Conservation (phyloP, 2,113 vertebrate genomes). For the Lophochroa leadbeateri region DNA sequence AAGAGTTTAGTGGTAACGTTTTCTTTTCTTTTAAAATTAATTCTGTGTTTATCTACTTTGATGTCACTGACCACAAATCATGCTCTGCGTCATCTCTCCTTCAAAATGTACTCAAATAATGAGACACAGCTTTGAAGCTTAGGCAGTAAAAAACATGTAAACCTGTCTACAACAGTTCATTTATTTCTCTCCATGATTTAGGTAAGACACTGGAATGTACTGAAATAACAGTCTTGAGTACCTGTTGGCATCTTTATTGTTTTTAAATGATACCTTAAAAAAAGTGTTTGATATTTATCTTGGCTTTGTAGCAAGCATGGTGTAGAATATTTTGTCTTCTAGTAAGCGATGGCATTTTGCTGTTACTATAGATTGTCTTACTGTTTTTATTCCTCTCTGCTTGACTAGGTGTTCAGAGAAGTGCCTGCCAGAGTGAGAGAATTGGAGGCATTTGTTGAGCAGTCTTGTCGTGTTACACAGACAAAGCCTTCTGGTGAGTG, state of each 20-base stretch:
- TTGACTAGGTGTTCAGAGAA: conserved; percentile 80
- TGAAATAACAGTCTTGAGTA: neutral
- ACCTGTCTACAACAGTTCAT: neutral
- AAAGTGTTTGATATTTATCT: neutral
- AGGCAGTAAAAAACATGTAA: neutral
- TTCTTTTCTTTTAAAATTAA: neutral
- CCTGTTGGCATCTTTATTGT: neutral
- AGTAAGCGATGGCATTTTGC: neutral
- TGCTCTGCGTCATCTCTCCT: neutral
- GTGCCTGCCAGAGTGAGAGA: conserved; percentile 81
- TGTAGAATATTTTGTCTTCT: neutral
- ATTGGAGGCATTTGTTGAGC: conserved; percentile 76
- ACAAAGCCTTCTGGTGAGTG: conserved; percentile 75
- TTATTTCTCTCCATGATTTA: neutral
- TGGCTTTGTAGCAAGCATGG: neutral
- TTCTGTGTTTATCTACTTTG: neutral
- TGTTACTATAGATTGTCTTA: neutral
- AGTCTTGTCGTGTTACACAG: conserved; percentile 64
- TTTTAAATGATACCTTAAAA: neutral
- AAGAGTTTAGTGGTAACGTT: neutral
- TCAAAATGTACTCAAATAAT: neutral
- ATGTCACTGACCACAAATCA: neutral
- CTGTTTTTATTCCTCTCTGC: neutral
- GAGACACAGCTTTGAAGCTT: neutral
- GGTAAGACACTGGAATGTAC: neutral